Evolutionary conservation across 2,888 invertebrate genomes (phyloP).

Genomic region (Cephus runcator): DNA sequence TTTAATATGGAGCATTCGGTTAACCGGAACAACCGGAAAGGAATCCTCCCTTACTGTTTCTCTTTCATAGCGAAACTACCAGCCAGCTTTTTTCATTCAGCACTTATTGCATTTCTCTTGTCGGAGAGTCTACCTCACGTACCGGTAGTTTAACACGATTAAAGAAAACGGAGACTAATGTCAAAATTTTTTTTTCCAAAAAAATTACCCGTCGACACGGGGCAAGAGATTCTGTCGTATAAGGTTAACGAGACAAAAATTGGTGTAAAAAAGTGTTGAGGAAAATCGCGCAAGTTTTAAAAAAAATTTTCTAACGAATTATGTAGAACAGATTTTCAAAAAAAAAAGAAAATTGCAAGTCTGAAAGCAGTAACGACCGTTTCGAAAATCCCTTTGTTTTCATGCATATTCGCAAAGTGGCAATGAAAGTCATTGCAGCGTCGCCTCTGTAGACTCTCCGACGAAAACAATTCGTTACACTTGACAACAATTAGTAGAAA

Average conservation of each 20-base stretch:
- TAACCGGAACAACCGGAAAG: neutral
- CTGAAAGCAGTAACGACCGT: neutral
- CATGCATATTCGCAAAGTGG: neutral
- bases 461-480: constrained; percentile 44
- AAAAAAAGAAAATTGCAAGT: neutral
- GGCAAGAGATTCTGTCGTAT: no score
- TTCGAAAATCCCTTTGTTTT: neutral
- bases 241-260: no score
- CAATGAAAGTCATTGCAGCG: neutral
- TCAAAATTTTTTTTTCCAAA: no score
- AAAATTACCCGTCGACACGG: neutral
- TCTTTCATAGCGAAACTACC: neutral
- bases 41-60: neutral
- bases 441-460: neutral
- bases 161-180: neutral
- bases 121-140: neutral
- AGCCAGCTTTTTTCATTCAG: neutral
- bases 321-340: neutral
- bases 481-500: constrained; percentile 45
- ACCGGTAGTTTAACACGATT: neutral
- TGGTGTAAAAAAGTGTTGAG: no score
- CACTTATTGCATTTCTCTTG: neutral
- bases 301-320: neutral
- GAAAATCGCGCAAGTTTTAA: no score
- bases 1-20: neutral